Conservation (phyloP, 2,113 vertebrate genomes). For the Vidua chalybeata region DNA sequence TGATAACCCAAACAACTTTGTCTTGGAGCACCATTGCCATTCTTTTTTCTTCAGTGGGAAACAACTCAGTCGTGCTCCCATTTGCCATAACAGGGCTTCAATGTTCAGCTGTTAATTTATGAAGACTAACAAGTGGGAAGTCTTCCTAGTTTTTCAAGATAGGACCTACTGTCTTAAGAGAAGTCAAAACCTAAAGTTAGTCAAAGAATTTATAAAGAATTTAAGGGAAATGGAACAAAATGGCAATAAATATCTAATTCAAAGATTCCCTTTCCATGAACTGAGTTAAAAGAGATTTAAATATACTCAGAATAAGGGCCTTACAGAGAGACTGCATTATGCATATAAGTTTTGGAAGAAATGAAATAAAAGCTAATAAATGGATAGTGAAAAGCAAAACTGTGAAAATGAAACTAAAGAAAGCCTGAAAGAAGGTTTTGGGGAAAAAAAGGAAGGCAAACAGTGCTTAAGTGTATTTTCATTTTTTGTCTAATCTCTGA, state of each 20-base stretch:
- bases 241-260: background rate
- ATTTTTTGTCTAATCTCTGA: background rate
- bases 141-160: background rate
- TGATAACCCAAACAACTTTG: background rate
- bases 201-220: background rate
- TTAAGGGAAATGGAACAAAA: background rate
- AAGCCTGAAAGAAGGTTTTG: background rate
- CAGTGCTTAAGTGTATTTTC: background rate
- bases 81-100: background rate
- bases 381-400: background rate
- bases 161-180: background rate
- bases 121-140: background rate
- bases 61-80: background rate
- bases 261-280: background rate
- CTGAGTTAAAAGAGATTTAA: background rate
- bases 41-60: background rate
- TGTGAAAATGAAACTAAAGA: background rate
- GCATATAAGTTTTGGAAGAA: background rate
- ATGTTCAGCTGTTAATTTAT: background rate
- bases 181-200: background rate
- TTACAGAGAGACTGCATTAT: background rate
- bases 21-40: background rate
- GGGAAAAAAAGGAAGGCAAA: background rate
- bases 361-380: background rate
- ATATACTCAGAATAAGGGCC: background rate